These are phyloP conservation scores for Nycticryphes semicollaris DNA, from an alignment of 2,113 vertebrate genomes.

Conservation along the genomic window DNA sequence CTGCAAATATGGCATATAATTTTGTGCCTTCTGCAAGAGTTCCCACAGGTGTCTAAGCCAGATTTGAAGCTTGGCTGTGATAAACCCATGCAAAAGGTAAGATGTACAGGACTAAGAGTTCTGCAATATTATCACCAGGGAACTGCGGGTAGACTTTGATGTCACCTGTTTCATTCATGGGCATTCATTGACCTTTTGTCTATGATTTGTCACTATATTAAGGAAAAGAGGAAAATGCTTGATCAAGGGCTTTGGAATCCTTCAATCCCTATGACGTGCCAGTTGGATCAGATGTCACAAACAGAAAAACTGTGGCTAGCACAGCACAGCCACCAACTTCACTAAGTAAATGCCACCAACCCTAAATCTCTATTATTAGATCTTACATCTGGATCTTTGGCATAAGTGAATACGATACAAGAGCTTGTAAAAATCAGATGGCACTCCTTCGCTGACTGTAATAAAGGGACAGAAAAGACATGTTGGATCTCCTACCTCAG, in stretches of 20 bases:
- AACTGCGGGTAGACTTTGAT: background rate
- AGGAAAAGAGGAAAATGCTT: background rate
- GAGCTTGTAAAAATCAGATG: background rate
- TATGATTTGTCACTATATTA: background rate
- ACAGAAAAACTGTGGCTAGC: background rate
- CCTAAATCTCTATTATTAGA: background rate
- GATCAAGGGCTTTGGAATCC: background rate
- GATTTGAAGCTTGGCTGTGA: background rate
- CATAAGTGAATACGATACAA: background rate
- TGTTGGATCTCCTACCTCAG: background rate
- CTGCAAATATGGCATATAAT: background rate
- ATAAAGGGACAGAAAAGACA: background rate
- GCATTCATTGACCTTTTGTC: background rate
- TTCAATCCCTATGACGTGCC: background rate
- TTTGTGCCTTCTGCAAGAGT: background rate
- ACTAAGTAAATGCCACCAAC: background rate
- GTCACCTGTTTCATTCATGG: background rate
- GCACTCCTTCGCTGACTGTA: background rate
- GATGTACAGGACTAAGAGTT: background rate
- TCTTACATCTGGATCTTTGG: constrained; percentile 17
- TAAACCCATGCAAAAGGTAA: background rate
- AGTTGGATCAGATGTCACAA: background rate
- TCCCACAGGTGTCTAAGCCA: background rate
- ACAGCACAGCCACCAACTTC: background rate
- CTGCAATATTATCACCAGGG: background rate